Evolutionary conservation across 2,797 vertebrate genomes (phyloP), one percentile per base, ranked within the genome.

Genomic region (Clarias platycephalus): DNA sequence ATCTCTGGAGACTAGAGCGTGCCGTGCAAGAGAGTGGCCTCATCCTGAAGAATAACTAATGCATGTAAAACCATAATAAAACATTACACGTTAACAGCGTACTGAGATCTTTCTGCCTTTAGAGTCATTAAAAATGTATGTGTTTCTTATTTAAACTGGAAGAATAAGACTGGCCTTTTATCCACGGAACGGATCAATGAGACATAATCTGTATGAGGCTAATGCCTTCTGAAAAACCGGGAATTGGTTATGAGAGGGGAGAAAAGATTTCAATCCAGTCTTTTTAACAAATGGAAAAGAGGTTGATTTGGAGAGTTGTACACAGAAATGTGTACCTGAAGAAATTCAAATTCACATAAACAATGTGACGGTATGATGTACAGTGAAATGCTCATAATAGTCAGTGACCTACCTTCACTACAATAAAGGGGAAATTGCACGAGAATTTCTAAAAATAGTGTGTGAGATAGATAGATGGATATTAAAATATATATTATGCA

Each of bases 81-180:
- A 24, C 57, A 20, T 74, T 44, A 63, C 28, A 28, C 5, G 4
- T 31, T 81, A 53, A 26, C 5, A 67, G 15, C 58, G 18, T 13
- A 49, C 37, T 16, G 31, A 6, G 22, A 5, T 34, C 3, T 15
- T 16, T 53, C 26, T 79, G 40, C 55, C 24, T 58, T 34, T 70
- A 4, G 13, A 13, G 26, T 31, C 28, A 28, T 79, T 31, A 70
- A 62, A 44, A 49, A 78, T 78, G 22, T 58, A 62, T 62, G 74
- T 12, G 76, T n/a, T 76, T 34, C 44, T 76, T 76, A 76, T 76
- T 57, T 58, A 31, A 34, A 24, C 28, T 77, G 31, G 74, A 77
- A 31, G 8, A 22, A 24, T n/a, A 31, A 24, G 31, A 12, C 28
- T 37, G 20, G 20, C 20, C 34, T 37, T 76, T 77, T 34, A 31